Evolutionary conservation across 2,113 vertebrate species (phyloP).

Genomic region (Xenus cinereus): DNA sequence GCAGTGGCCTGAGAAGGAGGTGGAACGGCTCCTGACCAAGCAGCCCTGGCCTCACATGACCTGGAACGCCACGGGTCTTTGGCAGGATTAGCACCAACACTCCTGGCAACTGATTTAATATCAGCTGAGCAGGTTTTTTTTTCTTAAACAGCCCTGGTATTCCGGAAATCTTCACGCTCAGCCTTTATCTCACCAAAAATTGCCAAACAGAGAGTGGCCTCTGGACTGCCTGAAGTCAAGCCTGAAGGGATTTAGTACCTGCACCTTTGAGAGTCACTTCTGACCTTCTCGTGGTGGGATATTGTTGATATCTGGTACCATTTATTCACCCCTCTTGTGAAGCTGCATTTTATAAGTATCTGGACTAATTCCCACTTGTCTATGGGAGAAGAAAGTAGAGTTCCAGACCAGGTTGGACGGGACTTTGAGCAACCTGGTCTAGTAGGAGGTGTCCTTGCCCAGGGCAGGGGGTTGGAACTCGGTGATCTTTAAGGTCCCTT

Average conservation of each 20-base stretch:
- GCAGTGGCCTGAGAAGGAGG: not conserved
- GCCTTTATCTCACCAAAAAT: not conserved
- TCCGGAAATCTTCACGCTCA: not conserved
- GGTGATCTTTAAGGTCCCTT: too few relatives aligned
- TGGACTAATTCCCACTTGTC: not conserved
- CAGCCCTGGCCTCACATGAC: not conserved
- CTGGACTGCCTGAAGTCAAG: not conserved
- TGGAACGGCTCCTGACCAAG: not conserved
- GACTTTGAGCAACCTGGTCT: too few relatives aligned
- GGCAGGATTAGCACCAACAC: not conserved
- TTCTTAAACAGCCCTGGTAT: not conserved
- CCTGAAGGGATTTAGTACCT: not conserved
- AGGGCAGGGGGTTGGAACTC: too few relatives aligned
- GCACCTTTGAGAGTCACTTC: not conserved
- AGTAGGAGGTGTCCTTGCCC: too few relatives aligned
- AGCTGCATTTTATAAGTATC: not conserved
- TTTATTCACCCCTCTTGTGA: not conserved
- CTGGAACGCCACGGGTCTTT: not conserved
- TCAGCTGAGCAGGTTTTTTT: constrained; percentile 1
- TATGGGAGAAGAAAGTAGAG: not conserved
- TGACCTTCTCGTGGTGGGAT: not conserved
- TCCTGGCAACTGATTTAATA: not conserved
- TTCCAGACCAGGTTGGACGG: too few relatives aligned
- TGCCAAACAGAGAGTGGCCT: not conserved
- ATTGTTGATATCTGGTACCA: not conserved